These are phyloP conservation scores for Gallinago undulata DNA, from an alignment of 2,113 vertebrate genomes.

Conservation along the genomic window DNA sequence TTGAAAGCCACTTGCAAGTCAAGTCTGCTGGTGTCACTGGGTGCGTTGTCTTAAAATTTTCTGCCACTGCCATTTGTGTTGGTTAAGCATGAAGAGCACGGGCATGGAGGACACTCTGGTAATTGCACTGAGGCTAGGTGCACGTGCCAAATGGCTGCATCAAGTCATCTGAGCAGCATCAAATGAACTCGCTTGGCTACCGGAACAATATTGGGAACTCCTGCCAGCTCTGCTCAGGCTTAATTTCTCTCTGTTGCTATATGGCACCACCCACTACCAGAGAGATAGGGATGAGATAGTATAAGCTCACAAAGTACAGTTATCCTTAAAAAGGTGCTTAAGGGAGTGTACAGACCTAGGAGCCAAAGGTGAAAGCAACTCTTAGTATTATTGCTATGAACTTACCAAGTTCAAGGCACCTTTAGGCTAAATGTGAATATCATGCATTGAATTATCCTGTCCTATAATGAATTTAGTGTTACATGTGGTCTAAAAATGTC, in stretches of 20 bases:
- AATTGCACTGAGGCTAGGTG: not conserved
- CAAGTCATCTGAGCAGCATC: not conserved
- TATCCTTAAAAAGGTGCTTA: not conserved
- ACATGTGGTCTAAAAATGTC: not conserved
- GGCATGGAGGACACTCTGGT: not conserved
- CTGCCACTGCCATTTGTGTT: accelerated
- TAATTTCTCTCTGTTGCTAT: not conserved
- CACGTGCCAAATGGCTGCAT: not conserved
- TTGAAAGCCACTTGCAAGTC: not conserved
- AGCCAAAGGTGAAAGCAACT: not conserved
- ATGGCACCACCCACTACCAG: not conserved
- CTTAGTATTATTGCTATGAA: not conserved
- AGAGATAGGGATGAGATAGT: not conserved
- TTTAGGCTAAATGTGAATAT: not conserved
- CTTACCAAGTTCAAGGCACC: not conserved
- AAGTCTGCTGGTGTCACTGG: not conserved
- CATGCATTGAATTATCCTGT: not conserved
- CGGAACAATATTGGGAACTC: not conserved
- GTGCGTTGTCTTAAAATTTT: not conserved
- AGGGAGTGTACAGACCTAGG: not conserved
- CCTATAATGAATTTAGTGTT: not conserved
- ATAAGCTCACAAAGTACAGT: not conserved
- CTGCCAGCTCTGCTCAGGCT: not conserved
- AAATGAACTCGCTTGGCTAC: not conserved
- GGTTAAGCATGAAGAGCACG: not conserved